Evolutionary conservation across 2,797 vertebrate species (phyloP).

Genomic region (Hapalemur alaotrensis): DNA sequence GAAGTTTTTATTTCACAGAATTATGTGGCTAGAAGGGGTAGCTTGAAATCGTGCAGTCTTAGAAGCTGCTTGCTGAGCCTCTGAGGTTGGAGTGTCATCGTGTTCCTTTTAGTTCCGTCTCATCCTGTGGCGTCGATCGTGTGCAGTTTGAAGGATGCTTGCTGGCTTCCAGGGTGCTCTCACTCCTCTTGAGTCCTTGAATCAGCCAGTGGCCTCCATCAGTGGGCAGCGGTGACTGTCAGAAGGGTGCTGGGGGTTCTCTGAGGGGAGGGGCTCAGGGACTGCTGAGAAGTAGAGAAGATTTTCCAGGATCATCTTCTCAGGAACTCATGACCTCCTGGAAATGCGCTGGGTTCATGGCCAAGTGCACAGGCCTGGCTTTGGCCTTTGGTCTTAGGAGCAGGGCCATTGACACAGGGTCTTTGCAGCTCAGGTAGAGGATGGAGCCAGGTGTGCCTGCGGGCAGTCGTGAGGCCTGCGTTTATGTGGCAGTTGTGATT

Average conservation of each 20-base stretch:
- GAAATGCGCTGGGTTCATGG: neutral
- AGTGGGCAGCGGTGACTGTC: neutral
- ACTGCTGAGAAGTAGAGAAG: neutral
- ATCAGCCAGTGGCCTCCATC: neutral
- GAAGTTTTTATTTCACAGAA: neutral
- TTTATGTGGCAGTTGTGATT: neutral
- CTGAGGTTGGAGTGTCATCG: neutral
- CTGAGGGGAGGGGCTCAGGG: neutral
- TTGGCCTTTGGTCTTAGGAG: neutral
- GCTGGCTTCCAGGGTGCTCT: neutral
- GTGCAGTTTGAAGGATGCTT: neutral
- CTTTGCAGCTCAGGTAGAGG: neutral
- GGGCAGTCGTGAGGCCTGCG: neutral
- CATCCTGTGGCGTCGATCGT: neutral
- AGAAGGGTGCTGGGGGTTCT: too few relatives aligned
- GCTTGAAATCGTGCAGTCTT: neutral
- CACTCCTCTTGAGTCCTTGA: neutral
- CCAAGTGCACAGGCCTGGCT: neutral
- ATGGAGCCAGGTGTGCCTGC: neutral
- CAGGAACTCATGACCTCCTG: neutral
- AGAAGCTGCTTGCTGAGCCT: neutral
- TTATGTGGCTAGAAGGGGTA: neutral
- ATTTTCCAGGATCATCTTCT: neutral
- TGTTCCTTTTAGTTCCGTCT: neutral
- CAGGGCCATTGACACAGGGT: neutral